Conservation (phyloP, 2,797 vertebrate species). For the Sciurus carolinensis region DNA sequence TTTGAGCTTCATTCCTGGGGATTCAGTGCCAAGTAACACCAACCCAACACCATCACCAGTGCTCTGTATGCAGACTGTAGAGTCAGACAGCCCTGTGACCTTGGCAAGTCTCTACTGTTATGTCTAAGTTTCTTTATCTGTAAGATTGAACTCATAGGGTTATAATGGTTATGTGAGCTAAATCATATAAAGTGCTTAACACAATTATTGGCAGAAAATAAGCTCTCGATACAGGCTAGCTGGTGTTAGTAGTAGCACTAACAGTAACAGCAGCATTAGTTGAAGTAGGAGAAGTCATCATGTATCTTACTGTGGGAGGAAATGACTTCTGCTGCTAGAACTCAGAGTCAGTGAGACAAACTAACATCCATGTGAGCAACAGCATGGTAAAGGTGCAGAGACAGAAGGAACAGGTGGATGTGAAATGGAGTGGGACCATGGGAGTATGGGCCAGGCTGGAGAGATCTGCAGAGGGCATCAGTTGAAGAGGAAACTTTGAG, state of each 20-base stretch:
- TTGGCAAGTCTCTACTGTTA: background rate
- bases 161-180: background rate
- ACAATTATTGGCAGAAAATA: background rate
- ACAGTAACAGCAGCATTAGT: background rate
- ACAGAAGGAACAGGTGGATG: constrained; percentile 1
- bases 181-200: background rate
- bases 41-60: background rate
- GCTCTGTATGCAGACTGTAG: background rate
- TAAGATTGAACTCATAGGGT: background rate
- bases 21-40: background rate
- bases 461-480: background rate
- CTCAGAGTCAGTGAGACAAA: background rate
- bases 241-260: background rate
- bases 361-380: background rate
- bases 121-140: constrained; percentile 1
- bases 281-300: background rate
- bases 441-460: background rate
- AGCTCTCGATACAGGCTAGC: background rate
- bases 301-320: constrained; percentile 35
- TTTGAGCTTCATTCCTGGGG: constrained; percentile 1
- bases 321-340: constrained; percentile 32
- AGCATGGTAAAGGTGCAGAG: background rate
- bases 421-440: background rate
- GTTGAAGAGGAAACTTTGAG: background rate
- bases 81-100: background rate